Conservation (phyloP, 2,113 vertebrate genomes). For the Gnathonemus longibarbis region DNA sequence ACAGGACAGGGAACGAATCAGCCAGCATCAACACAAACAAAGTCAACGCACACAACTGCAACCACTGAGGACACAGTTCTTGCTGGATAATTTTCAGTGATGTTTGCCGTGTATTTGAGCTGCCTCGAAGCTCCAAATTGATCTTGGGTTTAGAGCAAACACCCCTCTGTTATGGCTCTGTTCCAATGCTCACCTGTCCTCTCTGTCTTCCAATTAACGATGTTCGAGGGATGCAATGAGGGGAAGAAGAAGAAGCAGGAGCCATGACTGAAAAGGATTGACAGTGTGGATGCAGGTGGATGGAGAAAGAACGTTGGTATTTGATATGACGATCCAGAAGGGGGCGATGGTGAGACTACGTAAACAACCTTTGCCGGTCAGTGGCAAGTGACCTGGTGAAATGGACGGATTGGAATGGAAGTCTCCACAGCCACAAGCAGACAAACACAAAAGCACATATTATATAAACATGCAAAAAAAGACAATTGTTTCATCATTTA, state of each 20-base stretch:
- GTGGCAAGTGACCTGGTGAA: neutral
- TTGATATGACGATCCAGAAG: neutral
- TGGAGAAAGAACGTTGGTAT: neutral
- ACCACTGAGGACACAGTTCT: neutral
- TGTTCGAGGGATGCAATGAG: neutral
- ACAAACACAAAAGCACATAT: neutral
- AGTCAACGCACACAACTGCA: neutral
- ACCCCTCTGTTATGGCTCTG: neutral
- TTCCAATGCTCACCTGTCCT: neutral
- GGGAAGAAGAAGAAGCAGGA: neutral
- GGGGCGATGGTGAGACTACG: neutral
- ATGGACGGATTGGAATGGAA: neutral
- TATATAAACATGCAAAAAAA: neutral
- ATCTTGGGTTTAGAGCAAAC: slow-evolving; percentile 1
- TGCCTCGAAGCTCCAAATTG: neutral
- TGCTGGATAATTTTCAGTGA: neutral
- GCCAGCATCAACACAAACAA: neutral
- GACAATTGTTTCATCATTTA: neutral
- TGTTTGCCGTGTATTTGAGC: neutral
- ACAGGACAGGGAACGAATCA: neutral
- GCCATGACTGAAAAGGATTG: neutral
- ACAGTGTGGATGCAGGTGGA: neutral
- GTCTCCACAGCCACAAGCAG: neutral
- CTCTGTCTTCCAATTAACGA: slow-evolving; percentile 14
- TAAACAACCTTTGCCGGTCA: neutral